phyloP scores from a whole-genome alignment of 2,113 vertebrate genomes.

The Tragelaphus scriptus region DNA sequence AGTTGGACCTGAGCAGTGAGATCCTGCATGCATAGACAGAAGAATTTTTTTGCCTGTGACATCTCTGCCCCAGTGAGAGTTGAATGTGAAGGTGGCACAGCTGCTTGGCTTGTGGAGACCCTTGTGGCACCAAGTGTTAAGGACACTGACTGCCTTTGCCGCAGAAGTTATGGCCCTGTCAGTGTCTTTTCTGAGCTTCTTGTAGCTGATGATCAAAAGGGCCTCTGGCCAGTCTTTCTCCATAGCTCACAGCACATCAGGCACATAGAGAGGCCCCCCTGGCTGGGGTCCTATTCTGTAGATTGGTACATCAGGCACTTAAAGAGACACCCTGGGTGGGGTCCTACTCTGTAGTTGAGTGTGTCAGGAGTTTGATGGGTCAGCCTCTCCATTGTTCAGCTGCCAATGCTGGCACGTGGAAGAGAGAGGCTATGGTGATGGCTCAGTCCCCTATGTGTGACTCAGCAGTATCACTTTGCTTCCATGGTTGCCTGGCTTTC shows the following conservation, averaged over 20 bases:
- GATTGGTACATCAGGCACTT: background rate
- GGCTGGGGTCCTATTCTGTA: background rate
- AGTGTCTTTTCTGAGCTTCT: background rate
- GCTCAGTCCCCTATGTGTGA: background rate
- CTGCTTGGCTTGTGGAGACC: background rate
- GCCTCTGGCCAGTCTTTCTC: background rate
- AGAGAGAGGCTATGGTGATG: background rate
- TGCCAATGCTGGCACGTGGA: background rate
- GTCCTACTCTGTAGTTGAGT: background rate
- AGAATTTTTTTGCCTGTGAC: background rate
- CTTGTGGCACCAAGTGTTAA: rapidly evolving
- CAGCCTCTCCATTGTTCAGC: background rate
- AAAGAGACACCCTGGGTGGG: background rate
- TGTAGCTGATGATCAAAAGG: background rate
- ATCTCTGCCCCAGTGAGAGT: background rate
- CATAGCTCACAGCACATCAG: background rate
- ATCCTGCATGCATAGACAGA: background rate
- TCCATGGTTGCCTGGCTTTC: background rate
- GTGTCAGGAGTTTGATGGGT: background rate
- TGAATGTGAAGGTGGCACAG: background rate
- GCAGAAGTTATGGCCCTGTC: background rate
- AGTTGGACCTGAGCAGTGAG: rapidly evolving
- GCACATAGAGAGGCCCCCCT: background rate
- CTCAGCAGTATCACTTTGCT: background rate
- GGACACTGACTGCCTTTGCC: background rate